These are phyloP conservation scores for Akabosia matsudoensis DNA, from an alignment of 1,140 invertebrate species.

Conservation along the genomic window DNA sequence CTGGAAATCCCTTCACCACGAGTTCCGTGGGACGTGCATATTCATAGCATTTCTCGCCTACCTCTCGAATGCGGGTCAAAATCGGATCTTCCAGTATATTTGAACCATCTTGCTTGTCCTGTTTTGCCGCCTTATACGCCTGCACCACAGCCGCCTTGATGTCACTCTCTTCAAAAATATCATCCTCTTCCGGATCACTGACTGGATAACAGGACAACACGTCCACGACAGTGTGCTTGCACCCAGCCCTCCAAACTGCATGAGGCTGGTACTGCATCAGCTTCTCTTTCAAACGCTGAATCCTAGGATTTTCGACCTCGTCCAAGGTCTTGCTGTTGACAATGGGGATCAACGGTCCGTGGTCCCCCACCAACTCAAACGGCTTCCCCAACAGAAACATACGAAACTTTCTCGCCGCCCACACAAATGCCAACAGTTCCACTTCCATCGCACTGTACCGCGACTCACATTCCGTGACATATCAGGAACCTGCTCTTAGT, in stretches of 20 bases:
- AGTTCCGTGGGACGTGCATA: background rate
- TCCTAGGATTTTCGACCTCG: background rate
- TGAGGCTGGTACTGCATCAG: background rate
- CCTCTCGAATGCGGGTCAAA: background rate
- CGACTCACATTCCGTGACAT: background rate
- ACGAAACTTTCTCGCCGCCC: constrained; percentile 1
- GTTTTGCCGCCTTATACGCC: too few relatives aligned
- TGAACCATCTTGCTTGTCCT: background rate
- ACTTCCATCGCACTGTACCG: constrained; percentile 11
- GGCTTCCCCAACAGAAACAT: background rate
- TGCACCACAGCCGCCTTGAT: too few relatives aligned
- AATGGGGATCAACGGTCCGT: background rate
- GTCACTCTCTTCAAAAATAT: too few relatives aligned
- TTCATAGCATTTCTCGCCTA: background rate
- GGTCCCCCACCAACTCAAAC: constrained; percentile 4
- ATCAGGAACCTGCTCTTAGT: background rate
- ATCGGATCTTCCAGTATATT: background rate
- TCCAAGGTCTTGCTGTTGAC: background rate
- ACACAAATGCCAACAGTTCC: background rate
- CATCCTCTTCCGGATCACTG: background rate
- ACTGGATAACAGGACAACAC: background rate
- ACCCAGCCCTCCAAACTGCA: background rate
- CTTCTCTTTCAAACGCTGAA: constrained; percentile 6
- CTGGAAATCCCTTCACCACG: background rate
- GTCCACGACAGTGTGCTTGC: background rate